Base-by-base conservation (phyloP, 2,888 invertebrate species). In the Crioceris asparagi region DNA sequence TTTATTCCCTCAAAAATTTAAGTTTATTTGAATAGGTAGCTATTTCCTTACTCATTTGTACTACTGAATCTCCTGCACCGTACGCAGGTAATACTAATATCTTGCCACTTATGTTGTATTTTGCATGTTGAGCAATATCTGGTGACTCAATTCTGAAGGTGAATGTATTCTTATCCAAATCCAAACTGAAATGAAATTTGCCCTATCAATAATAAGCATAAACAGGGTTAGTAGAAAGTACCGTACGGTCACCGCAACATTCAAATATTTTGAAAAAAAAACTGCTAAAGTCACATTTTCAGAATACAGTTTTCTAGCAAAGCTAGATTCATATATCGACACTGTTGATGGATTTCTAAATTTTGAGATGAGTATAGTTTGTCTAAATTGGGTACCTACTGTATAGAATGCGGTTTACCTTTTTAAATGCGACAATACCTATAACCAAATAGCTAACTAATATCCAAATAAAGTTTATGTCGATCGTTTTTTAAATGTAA, bases 81-180 rank as follows among this genome's bases (percentile, higher is more conserved):
- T 32, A 32, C 5, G 48, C 41, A 0, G 47, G 46, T 8, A 48
- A n/a, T 10, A 48, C 33, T 11, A 50, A 25, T n/a, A 50, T 31
- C 40, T 47, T 47, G 2, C 50, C 50, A 16, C 41, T 38, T 2
- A 48, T 12, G 12, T 35, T 34, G 16, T 50, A 50, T 17, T 40
- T 26, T 1, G 45, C 39, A 23, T 39, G 39, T 27, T 43, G 44
- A 7, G 5, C 27, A 12, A 46, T 1, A 23, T 30, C n/a, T 4
- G 48, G 48, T 25, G 29, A 8, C 2, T 21, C 2, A 3, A 32
- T 39, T 18, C 31, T 30, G 32, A 44, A 48, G 18, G 35, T 42
- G 14, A 48, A 18, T 25, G 29, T 27, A 19, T 44, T 44, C 7
- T 41, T 44, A 3, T 40, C 35, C 11, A 39, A 26, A 35, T 49